Base-by-base conservation (phyloP, 2,888 invertebrate species). In the Linyphia triangularis region DNA sequence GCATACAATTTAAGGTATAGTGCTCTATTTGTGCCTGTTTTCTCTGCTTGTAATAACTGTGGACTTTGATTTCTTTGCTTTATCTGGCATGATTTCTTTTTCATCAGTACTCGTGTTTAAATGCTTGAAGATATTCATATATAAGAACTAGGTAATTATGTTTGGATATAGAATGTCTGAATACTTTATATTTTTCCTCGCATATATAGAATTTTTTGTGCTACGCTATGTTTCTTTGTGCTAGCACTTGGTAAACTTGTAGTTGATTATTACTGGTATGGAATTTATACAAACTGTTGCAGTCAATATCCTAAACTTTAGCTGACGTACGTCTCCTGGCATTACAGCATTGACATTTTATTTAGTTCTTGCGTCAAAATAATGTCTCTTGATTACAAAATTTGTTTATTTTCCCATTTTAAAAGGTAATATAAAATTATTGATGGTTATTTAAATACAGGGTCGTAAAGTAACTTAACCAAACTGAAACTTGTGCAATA, bases 171-270 rank as follows among this genome's bases (percentile, higher is more conserved):
- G 85, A 59, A 78, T 79, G 40, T 72, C 63, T 73, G 28, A 73
- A n/a, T n/a, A n/a, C n/a, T n/a, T 65, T 69, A 33, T 69, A 40
- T 67, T 33, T 67, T 67, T 43, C 30, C 61, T 65, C 10, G 24
- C 59, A 77, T 78, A 51, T 73, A 40, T 78, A 86, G 85, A 85
- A 28, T 72, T 69, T 86, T 51, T 16, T 86, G 72, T 86, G 70
- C 85, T 86, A 86, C 33, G 85, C 85, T 63, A 72, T 72, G 72
- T 86, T 86, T 86, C 79, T 86, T 86, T 86, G 73, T 86, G 85
- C 79, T 86, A 79, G 79, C 79, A 86, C 79, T 28, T 19, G 70
- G 59, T 78, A 33, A 28, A 78, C 22, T 63, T 65, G 79, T 86
- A 86, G 78, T 43, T 85, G 57, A 61, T 37, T 51, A 77, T 59